Base-by-base conservation (phyloP, 2,113 vertebrate species). In the Hyaena hyaena region DNA sequence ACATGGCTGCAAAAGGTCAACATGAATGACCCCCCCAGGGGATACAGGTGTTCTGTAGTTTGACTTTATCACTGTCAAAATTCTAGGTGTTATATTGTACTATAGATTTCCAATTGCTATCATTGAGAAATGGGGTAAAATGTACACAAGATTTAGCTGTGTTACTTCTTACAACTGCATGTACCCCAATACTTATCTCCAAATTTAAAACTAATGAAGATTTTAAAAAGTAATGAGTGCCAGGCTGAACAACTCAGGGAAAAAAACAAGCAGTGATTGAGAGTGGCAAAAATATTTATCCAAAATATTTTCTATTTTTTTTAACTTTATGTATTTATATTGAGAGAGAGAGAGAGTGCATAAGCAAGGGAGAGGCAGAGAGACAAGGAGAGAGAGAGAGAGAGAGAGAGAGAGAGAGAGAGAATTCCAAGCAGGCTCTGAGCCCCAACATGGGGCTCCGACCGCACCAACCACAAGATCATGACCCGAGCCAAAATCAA, bases 251-350 rank as follows among this genome's bases (percentile, higher is more conserved):
- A 61, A 55, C 31, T 76, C 8, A 77, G n/a, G 21, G 6, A 39
- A 16, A 23, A 35, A 80, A 71, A 24, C 35, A 15, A 43, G 3
- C 4, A 55, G n/a, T 76, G 10, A 63, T 61, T 5, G 14, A 71
- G 14, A 89, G 26, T 43, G n/a, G 17, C 55, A 94, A 58, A 89
- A 15, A 19, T 53, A 53, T 82, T 53, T 89, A n/a, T 65, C 53
- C 66, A 82, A 87, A 74, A 43, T 26, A 65, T 83, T 73, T 74
- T 82, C 77, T 89, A n/a, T 61, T 61, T 24, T 23, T 9, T 61
- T 61, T 61, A 61, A 61, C 21, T 61, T 61, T 61, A 61, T 61
- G 21, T 61, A 23, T 21, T 61, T 61, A 61, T 24, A 23, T 61
- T 61, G 58, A 61, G 58, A 61, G 17, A 23, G 7, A 55, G 53